These are phyloP conservation scores for Eupithecia insigniata DNA, from an alignment of 2,888 invertebrate species.

Conservation along the genomic window DNA sequence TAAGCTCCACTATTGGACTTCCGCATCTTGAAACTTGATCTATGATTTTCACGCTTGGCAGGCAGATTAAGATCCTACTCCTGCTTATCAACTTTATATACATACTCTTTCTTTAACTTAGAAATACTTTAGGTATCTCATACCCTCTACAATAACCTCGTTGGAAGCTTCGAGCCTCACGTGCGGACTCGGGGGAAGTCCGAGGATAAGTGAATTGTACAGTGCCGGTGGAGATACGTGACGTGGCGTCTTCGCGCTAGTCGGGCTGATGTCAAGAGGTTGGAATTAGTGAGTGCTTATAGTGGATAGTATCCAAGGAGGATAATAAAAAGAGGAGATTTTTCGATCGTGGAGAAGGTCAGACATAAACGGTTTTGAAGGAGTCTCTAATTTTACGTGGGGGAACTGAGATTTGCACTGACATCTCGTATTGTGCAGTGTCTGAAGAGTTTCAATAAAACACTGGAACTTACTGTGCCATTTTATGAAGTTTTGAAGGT, in stretches of 20 bases:
- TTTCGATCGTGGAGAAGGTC: not conserved
- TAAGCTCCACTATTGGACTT: not conserved
- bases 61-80: not conserved
- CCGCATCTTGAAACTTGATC: not conserved
- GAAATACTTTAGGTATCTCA: constrained; percentile 7
- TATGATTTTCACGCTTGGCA: not conserved
- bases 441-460: not conserved
- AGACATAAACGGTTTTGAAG: not conserved
- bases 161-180: constrained; percentile 31
- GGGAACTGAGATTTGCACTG: too few species aligned
- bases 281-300: not conserved
- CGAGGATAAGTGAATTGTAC: constrained; percentile 35
- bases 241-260: constrained; percentile 17
- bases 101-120: not conserved
- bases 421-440: too few species aligned
- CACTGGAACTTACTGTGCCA: not conserved
- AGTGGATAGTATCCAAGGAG: not conserved
- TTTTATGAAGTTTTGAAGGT: too few species aligned
- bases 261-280: not conserved
- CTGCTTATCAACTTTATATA: not conserved
- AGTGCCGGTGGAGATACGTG: constrained; percentile 32
- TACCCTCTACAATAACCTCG: constrained; percentile 28
- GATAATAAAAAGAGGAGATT: not conserved
- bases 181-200: constrained; percentile 37
- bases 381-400: too few species aligned